These are phyloP conservation scores for Actinemys pallida DNA, from an alignment of 2,113 vertebrate species.

Conservation along the genomic window DNA sequence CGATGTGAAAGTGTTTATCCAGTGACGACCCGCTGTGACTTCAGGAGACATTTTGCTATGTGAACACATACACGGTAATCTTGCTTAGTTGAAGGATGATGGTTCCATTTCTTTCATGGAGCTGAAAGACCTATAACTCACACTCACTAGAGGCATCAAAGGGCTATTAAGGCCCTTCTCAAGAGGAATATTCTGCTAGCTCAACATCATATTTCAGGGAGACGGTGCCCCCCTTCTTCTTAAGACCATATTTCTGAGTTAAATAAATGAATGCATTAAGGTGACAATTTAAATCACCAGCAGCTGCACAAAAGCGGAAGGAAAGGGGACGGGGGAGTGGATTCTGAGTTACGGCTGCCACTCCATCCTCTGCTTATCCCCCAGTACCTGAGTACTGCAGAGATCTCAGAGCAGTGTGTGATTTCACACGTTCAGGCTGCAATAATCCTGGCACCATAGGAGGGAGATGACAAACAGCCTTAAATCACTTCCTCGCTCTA, in stretches of 20 bases:
- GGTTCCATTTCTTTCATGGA: background rate
- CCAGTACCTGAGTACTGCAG: fast-evolving
- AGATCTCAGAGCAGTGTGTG: background rate
- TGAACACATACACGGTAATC: background rate
- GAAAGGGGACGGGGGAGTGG: fast-evolving
- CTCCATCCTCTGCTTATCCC: background rate
- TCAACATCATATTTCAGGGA: background rate
- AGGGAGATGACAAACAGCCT: background rate
- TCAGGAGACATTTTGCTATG: background rate
- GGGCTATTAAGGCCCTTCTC: background rate
- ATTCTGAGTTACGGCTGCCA: background rate
- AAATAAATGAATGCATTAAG: conserved; percentile 27
- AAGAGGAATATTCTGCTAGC: background rate
- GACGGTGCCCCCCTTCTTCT: background rate
- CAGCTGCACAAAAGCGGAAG: background rate
- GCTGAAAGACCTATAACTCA: background rate
- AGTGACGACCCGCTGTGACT: background rate
- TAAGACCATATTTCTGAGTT: background rate
- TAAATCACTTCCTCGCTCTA: background rate
- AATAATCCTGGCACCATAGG: background rate
- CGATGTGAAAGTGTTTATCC: background rate
- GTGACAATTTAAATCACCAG: conserved; percentile 20
- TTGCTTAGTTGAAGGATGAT: background rate
- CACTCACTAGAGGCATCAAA: background rate
- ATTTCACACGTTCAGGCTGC: background rate